Base-by-base conservation (phyloP, 1,140 invertebrate genomes). In the Araneus ventricosus region DNA sequence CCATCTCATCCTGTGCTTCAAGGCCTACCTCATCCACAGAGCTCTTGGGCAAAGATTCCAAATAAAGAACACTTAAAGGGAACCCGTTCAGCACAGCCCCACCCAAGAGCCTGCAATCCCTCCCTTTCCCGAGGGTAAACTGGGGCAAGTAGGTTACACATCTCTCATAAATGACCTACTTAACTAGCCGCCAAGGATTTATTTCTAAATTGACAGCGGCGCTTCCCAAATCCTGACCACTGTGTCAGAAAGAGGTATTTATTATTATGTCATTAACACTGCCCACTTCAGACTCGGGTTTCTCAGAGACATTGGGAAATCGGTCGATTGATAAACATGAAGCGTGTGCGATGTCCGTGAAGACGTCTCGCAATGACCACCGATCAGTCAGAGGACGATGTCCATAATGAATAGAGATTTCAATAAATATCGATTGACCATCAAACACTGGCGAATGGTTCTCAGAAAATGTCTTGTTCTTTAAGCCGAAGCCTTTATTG, bases 131-230 rank as follows among this genome's bases (percentile, higher is more conserved):
- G 79, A 91, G 89, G 89, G 75, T 84, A 91, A 67, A 90, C 88
- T 79, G 57, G 89, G 89, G 79, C 79, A 91, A 91, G 89, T 91
- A 91, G 89, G 89, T 91, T 91, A 91, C 89, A 91, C 89, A 91
- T 79, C 67, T 75, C 75, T 39, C 45, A 63, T 14, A 88, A 70
- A 34, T 88, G 89, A 91, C 89, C 89, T 91, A 91, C 89, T 91
- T 91, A 82, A 84, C 52, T 45, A 20, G 27, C 17, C 57, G 89
- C 80, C 89, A 91, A 91, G 79, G 89, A 91, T 91, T 91, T 91
- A 84, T 63, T 63, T 91, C 75, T 45, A 61, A 84, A 91, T 84
- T 63, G 80, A 84, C 89, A 67, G 75, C 34, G 41, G 39, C 41
- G 70, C 88, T 57, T 80, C 88, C 45, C 17, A 27, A n/a, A 70